Conservation (phyloP, 1,140 invertebrate genomes). For the Lucilia cuprina region DNA sequence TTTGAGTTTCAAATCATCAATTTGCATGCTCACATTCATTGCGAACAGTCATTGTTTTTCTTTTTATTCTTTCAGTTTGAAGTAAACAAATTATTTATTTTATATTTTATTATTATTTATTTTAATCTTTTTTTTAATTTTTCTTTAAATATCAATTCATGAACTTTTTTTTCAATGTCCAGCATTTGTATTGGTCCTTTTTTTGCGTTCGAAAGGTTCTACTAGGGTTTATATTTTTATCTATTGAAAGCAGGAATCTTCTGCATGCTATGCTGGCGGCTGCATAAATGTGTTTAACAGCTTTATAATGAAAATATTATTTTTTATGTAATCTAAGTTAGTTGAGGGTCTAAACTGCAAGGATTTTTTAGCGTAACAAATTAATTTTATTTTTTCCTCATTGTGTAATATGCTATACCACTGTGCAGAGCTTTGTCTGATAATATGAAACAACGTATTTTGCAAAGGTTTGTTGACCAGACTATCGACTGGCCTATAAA, state of each 20-base stretch:
- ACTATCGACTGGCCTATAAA: too few species aligned
- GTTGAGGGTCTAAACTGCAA: too few species aligned
- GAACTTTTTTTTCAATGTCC: background rate
- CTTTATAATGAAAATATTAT: background rate
- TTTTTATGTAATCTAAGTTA: background rate
- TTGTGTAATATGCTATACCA: too few species aligned
- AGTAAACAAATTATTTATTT: background rate
- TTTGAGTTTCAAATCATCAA: background rate
- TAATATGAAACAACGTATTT: too few species aligned
- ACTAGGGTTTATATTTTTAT: background rate
- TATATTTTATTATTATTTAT: background rate
- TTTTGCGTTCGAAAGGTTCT: background rate
- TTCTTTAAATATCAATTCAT: background rate
- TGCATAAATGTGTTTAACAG: slow-evolving; percentile 44
- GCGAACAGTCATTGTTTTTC: background rate
- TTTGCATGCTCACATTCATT: background rate
- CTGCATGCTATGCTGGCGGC: slow-evolving; percentile 60
- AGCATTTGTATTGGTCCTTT: background rate
- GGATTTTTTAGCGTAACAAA: too few species aligned
- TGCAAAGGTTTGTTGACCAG: too few species aligned
- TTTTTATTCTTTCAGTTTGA: background rate
- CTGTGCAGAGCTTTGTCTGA: too few species aligned
- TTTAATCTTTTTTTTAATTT: background rate
- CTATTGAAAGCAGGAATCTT: background rate
- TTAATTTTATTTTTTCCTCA: too few species aligned